These are phyloP conservation scores for Glandiceps talaboti DNA, from an alignment of 53 echinoderm and acorn worm genomes.

Conservation along the genomic window DNA sequence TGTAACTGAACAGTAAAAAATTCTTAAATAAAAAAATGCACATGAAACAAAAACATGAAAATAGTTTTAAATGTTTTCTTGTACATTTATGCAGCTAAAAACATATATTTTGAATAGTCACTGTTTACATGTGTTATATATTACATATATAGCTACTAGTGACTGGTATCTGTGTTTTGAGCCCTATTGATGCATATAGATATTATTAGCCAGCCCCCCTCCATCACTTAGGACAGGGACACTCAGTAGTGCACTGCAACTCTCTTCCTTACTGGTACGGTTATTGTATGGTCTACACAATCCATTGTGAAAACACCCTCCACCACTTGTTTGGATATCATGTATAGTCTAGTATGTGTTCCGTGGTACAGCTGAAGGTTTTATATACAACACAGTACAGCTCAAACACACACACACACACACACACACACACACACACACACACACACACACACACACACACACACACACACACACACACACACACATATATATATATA, in stretches of 20 bases:
- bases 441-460: not conserved
- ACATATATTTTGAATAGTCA: no score
- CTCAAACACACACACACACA: not conserved
- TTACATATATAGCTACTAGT: no score
- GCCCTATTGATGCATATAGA: not conserved
- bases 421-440: not conserved
- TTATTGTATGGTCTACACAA: no score
- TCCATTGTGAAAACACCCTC: no score
- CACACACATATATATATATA: not conserved
- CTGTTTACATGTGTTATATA: no score
- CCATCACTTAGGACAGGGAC: not conserved
- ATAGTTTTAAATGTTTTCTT: no score
- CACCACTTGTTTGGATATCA: no score
- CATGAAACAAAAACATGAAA: no score
- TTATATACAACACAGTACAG: not conserved
- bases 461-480: not conserved
- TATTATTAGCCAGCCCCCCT: not conserved
- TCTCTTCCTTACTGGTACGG: slow-evolving; percentile 1
- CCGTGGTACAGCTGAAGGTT: not conserved
- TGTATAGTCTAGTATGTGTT: not conserved
- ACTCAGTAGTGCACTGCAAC: not conserved
- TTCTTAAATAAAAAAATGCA: no score
- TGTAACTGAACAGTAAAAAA: no score
- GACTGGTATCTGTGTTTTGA: no score
- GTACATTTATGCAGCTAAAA: no score